Evolutionary conservation across 2,888 invertebrate genomes (phyloP).

Genomic region (Apamea epomidion): DNA sequence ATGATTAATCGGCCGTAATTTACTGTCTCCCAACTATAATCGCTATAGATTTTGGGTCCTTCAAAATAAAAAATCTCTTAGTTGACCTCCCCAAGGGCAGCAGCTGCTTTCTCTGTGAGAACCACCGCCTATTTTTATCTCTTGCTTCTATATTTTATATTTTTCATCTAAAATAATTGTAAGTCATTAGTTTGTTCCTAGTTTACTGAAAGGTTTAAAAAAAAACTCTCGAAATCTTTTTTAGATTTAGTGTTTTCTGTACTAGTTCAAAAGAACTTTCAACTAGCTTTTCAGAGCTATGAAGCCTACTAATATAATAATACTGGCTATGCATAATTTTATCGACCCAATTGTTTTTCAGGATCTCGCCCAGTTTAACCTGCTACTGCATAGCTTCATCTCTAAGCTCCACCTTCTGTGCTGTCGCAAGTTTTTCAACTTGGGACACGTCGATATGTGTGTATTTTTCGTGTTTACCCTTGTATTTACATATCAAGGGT

Average conservation of each 20-base stretch:
- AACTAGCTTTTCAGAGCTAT: background rate
- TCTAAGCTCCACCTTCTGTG: background rate
- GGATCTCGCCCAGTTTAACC: background rate
- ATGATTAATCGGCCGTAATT: background rate
- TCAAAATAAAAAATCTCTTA: background rate
- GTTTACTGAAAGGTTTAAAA: background rate
- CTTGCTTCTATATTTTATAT: background rate
- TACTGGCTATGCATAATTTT: background rate
- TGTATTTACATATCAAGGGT: conserved; percentile 31
- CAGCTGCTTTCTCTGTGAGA: background rate
- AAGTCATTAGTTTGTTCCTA: background rate
- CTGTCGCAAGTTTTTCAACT: background rate
- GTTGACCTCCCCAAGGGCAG: background rate
- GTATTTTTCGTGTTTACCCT: conserved; percentile 17
- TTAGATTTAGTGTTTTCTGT: background rate
- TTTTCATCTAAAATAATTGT: background rate
- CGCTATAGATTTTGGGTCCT: background rate
- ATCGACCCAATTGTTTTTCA: background rate
- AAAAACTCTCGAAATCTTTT: background rate
- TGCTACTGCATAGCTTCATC: conserved; percentile 1
- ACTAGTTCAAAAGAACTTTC: no score
- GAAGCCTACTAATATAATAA: background rate
- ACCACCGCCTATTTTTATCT: background rate
- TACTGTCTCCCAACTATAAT: background rate
- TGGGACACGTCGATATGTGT: background rate